Evolutionary conservation across 1,140 invertebrate species (phyloP), one percentile per base, ranked within the genome.

Genomic region (Elymnias hypermnestra): DNA sequence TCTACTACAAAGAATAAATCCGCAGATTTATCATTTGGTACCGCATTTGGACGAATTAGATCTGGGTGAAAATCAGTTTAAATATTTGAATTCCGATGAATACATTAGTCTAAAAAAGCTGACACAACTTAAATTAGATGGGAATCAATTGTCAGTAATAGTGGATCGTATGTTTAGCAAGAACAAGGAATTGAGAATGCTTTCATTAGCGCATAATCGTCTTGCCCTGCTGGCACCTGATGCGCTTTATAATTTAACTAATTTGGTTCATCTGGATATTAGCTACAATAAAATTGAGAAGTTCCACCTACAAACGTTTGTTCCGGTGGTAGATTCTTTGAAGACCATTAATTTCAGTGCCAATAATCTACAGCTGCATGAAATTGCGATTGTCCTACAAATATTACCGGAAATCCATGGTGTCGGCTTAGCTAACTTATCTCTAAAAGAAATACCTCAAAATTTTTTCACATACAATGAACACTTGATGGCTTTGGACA

Each of bases 1-100:
- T 72, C 86, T 89, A 25, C 70, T 95, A 48, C 87, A 88, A 65
- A 89, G 91, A 65, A 91, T 95, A 60, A 93, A 95, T 81, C 91
- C 91, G 5, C 90, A 92, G 66, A 88, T 94, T 55, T 95, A 93
- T 79, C 91, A 92, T 72, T 87, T 93, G 51, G 88, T 93, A 48
- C 87, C 91, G 45, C 89, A 89, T 57, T 75, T 94, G 43, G 88
- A 89, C 53, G 88, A 90, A 58, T 82, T 95, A 41, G 93, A 94
- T 79, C 86, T 95, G 56, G 91, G 93, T 25, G 87, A 93, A 63
- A 95, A 95, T 75, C 82, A 89, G 53, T 92, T 95, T 57, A 92
- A 93, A 75, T 93, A 93, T 77, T 76, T 95, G 31, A 89, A 90
- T 51, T 83, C 91, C 10, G 93, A 94, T 61, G 91, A 92, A 63